Percentiles rank a stretch among this genome's conserved stretches.
phyloP scores from a whole-genome alignment of 2,797 vertebrate genomes.

The Tolypeutes matacus region DNA sequence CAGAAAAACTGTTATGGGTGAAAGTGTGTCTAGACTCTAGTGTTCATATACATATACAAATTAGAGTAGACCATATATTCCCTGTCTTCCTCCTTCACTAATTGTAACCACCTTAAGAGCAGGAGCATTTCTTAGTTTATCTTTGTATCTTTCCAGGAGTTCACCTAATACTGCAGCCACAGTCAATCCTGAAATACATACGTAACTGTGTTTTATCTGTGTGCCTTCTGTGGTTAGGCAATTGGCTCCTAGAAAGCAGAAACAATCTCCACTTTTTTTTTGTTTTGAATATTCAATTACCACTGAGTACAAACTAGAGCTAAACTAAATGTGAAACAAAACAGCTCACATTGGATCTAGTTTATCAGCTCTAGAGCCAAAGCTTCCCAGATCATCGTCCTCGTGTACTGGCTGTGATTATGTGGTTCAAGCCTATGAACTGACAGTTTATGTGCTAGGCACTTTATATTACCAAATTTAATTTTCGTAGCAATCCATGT shows the following conservation, averaged over 20 bases:
- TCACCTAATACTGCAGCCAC: not conserved
- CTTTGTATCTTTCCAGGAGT: not conserved
- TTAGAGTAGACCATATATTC: not conserved
- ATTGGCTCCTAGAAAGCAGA: not conserved
- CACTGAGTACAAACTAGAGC: not conserved
- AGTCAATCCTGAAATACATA: not conserved
- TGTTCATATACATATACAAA: not conserved
- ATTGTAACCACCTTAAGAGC: not conserved
- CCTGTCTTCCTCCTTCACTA: not conserved
- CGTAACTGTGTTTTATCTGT: not conserved
- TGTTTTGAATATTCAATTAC: not conserved
- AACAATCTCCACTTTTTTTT: not conserved
- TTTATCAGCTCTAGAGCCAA: not conserved
- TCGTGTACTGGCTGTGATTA: fast-evolving
- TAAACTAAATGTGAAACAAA: not conserved
- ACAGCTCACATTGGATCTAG: not conserved
- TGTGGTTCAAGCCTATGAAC: not conserved
- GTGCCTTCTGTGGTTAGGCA: not conserved
- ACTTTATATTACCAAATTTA: not conserved
- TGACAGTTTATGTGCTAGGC: not conserved
- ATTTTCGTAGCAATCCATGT: not conserved
- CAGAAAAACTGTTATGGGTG: too few species aligned
- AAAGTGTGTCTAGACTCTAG: too few species aligned
- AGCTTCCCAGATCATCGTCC: not conserved
- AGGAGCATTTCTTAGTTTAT: not conserved